Base-by-base conservation (phyloP, 1,140 invertebrate species). In the Bombus pascuorum region DNA sequence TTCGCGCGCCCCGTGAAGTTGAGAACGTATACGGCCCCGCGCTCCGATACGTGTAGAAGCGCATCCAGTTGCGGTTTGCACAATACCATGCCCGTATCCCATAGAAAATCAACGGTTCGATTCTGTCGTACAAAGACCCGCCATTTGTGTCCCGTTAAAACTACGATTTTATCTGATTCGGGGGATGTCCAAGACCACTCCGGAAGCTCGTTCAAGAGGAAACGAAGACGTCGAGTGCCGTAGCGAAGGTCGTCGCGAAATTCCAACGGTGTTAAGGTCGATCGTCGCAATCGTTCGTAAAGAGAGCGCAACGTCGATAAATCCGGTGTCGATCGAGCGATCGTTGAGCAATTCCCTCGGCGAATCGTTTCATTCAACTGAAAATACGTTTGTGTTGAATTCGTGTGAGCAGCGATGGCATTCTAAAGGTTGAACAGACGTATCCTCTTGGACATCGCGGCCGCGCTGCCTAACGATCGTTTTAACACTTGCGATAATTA, bases 81-180 rank as follows among this genome's bases (percentile, higher is more conserved):
- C 92, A 92, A 92, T 91, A 74, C 77, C 66, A 71, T 47, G 22
- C 76, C 72, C 75, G 87, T 86, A 90, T 87, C 89, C 91, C 82
- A 92, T 93, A 93, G 91, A 93, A 93, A 93, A 93, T 93, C 92
- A 92, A 77, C 85, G 81, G 83, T 74, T 87, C 90, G 90, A 93
- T 93, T 92, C 90, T 91, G 89, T 86, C 86, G 85, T 85, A 89
- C 90, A 90, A 89, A 88, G 72, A 84, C 74, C 74, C 85, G 83
- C 83, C 84, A 83, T 89, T 91, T 78, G 89, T 86, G 66, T 86
- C 89, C 89, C 85, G 85, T 91, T 83, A 79, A 87, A 91, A 82
- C 83, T 86, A 72, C 75, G 91, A 92, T 92, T 89, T 92, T 91
- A 92, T 92, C 91, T 87, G 85, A 87, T 87, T 87, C 90, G 88